Base-by-base conservation (phyloP, 2,113 vertebrate species). In the Syngnathoides biaculeatus region DNA sequence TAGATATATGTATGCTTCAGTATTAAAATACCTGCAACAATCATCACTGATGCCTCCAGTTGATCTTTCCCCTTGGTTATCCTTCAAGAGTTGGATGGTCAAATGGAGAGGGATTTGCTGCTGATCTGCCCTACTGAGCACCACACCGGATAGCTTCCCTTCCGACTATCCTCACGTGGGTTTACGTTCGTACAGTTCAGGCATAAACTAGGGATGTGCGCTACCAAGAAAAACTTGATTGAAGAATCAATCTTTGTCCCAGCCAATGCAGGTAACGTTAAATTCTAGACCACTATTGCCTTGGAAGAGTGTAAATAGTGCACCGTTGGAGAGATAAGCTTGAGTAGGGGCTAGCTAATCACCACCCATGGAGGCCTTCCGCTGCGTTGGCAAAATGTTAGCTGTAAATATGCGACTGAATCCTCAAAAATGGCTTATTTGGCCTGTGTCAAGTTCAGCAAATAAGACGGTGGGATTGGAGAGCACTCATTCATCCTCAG, bases 1-100 rank as follows among this genome's bases (percentile, higher is more conserved):
- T 92, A 92, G 84, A 92, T 92, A 92, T 91, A 93, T 92, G 90
- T 92, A 92, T 93, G 92, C 89, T 86, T 91, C 90, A 82, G 88
- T 87, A 90, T 91, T 92, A 92, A 89, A 92, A 89, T 93, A 93
- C 92, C 92, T 92, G 92, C 83, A 86, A 90, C 86, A 91, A 90
- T 86, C 89, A 92, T 89, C 90, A 85, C 82, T 89, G 89, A 87
- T 86, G 89, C 89, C 90, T 90, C 91, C 92, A 91, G 90, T 90
- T 92, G 92, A 88, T 91, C 89, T 88, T 89, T 92, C 78, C 91
- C 91, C 85, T 88, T 91, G 89, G 90, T 92, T 92, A 89, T 92
- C 90, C 91, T 92, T 92, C 89, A 86, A 90, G 88, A 86, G 90
- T 80, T 80, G 88, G 87, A 77, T 85, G 87, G 82, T 88, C 89